A percentile compares a stretch with the other conserved stretches of the same genome.
These are phyloP conservation scores for Leptoteleia sp. DNA, from an alignment of 1,140 invertebrate genomes.

Conservation along the genomic window DNA sequence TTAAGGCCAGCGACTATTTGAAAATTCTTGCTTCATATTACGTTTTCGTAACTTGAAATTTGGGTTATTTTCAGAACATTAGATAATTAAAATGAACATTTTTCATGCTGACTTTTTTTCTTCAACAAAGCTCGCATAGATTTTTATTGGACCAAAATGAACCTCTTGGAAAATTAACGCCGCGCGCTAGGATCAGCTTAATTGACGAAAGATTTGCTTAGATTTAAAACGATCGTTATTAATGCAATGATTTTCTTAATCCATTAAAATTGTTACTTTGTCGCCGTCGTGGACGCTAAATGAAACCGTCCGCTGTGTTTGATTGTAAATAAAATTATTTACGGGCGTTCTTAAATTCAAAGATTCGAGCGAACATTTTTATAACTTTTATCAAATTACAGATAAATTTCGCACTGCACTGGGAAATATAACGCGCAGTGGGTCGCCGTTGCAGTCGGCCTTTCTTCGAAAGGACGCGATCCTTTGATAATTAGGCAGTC, in stretches of 20 bases:
- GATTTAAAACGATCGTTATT: too few species aligned
- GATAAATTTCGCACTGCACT: slow-evolving; percentile 44
- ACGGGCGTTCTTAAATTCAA: slow-evolving; percentile 52
- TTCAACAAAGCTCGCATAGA: too few species aligned
- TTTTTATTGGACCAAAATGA: too few species aligned
- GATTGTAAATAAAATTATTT: slow-evolving; percentile 33
- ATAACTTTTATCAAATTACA: slow-evolving; percentile 52
- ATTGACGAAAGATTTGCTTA: too few species aligned
- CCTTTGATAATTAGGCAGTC: slow-evolving; percentile 76
- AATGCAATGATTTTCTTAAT: not conserved
- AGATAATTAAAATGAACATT: too few species aligned
- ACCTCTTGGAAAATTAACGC: too few species aligned
- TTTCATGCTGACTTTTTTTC: too few species aligned
- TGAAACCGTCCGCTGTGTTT: slow-evolving; percentile 15
- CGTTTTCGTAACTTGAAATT: too few species aligned
- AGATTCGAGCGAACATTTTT: slow-evolving; percentile 43
- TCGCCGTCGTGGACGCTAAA: slow-evolving; percentile 15
- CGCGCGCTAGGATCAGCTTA: too few species aligned
- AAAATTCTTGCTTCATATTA: too few species aligned
- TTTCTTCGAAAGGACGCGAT: slow-evolving; percentile 68
- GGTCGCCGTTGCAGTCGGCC: slow-evolving; percentile 53
- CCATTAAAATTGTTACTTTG: slow-evolving; percentile 30
- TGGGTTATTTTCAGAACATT: too few species aligned
- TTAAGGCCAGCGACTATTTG: too few species aligned
- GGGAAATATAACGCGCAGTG: slow-evolving; percentile 59